Base-by-base conservation (phyloP, 37 sponge, comb jelly and placozoan genomes). In the Oscarella lobularis region DNA sequence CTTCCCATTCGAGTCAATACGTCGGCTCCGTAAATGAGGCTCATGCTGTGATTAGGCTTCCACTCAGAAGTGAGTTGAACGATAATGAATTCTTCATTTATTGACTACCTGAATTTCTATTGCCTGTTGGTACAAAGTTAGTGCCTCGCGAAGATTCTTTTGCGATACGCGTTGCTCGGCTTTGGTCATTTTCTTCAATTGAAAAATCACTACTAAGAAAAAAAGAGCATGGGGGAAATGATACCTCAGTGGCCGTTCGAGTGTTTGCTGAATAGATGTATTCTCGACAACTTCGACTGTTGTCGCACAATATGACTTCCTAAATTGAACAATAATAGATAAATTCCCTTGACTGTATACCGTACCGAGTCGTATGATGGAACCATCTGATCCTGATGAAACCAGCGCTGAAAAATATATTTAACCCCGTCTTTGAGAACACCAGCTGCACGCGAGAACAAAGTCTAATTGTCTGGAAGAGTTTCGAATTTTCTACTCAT, bases 41-140 rank as follows among this genome's bases (percentile, higher is more conserved):
- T 48, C 60, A 48, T 48, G 60, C 60, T 48, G 60, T 48, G 60
- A 48, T 48, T 48, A 27, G 9, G 60, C 60, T 48, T 27, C 60
- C 9, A 20, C 14, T 9, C 9, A 48, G 14, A 48, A 48, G 20
- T 20, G 60, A 48, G 14, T 27, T 48, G 14, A 48, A 48, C 14
- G 60, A 48, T 27, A 48, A 48, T 48, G 60, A 48, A 27, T 27
- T 20, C 20, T 9, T 48, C 60, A 48, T 48, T 20, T 27, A 48
- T 48, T 27, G 14, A 27, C 20, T 48, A 48, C 60, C 60, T 48
- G 60, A 48, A 48, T 48, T 48, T 48, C 60, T 27, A 48, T 48
- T 9, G 60, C 60, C 60, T 48, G 14, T 48, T 48, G 60, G 60
- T 48, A 48, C 14, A 48, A 20, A 9, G 9, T 48, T 9, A 48